A percentile compares a stretch with the other conserved stretches of the same genome.
Conservation (phyloP, 2,113 vertebrate species). For the Nannobrachium achirus region DNA sequence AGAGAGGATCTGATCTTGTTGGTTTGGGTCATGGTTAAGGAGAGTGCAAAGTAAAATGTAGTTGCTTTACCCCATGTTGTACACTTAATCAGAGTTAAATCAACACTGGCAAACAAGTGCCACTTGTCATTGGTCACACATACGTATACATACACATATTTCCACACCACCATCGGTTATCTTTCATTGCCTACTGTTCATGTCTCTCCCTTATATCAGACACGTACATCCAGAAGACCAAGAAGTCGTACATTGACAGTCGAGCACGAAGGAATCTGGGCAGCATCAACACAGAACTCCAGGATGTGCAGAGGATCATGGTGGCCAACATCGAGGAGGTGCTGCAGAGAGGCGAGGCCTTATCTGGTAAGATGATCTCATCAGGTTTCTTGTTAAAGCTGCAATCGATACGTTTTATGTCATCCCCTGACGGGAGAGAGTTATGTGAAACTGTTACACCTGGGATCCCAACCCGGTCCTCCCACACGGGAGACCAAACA, state of each 20-base stretch:
- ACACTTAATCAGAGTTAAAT: too few species aligned
- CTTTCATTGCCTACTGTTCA: neutral
- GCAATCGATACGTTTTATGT: neutral
- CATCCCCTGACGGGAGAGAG: neutral
- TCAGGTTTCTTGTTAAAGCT: neutral
- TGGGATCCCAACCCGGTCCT: too few species aligned
- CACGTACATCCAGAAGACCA: slow-evolving; percentile 99
- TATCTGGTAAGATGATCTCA: slow-evolving; percentile 84
- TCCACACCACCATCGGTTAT: too few species aligned
- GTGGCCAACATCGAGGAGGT: slow-evolving; percentile 99
- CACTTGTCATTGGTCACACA: too few species aligned
- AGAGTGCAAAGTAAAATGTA: too few species aligned
- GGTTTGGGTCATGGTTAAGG: too few species aligned
- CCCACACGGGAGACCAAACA: too few species aligned
- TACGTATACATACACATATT: too few species aligned
- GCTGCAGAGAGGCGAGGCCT: slow-evolving; percentile 93
- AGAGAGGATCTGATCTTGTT: slow-evolving; percentile 49
- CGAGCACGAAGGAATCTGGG: slow-evolving; percentile 94
- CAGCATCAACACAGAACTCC: slow-evolving; percentile 97
- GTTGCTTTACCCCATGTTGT: too few species aligned
- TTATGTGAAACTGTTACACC: neutral
- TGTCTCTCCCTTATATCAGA: slow-evolving; percentile 75
- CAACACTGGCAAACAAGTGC: too few species aligned
- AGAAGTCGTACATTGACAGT: slow-evolving; percentile 98
- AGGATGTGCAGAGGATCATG: slow-evolving; percentile 99